phyloP scores from a whole-genome alignment of 2,888 invertebrate species.

The Ischnus inquisitorius region DNA sequence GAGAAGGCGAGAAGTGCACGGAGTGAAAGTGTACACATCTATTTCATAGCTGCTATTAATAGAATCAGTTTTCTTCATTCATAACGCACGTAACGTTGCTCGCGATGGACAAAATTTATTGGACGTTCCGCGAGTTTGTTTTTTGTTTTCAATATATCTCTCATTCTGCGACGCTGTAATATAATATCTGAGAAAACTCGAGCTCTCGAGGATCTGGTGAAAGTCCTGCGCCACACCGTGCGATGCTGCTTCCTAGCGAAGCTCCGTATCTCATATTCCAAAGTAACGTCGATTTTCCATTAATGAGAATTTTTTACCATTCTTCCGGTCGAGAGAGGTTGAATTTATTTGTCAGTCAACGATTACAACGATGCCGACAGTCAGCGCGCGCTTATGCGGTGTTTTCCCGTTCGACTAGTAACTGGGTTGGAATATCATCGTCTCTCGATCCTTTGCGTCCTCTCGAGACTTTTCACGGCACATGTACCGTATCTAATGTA shows the following conservation, averaged over 20 bases:
- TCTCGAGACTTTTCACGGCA: conserved; percentile 26
- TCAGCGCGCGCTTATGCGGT: conserved; percentile 57
- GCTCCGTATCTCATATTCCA: conserved; percentile 19
- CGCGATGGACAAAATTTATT: conserved; percentile 55
- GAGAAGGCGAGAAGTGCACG: background rate
- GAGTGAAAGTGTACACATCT: conserved; percentile 48
- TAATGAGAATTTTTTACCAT: conserved; percentile 50
- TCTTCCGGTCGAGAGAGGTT: conserved; percentile 9
- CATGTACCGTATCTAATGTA: conserved; percentile 49
- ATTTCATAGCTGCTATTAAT: conserved; percentile 23
- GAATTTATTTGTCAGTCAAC: conserved; percentile 62
- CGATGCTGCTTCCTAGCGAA: conserved; percentile 39
- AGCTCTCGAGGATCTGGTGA: conserved; percentile 55
- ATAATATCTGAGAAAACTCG: conserved; percentile 51
- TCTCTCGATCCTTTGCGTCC: conserved; percentile 53
- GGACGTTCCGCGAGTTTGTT: conserved; percentile 7
- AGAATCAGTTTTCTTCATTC: conserved; percentile 40
- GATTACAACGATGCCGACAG: no score
- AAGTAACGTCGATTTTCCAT: conserved; percentile 50
- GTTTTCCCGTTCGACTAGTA: conserved; percentile 38
- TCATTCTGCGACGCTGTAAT: conserved; percentile 28
- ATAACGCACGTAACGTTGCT: conserved; percentile 39
- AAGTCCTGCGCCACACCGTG: conserved; percentile 52
- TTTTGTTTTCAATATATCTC: conserved; percentile 20
- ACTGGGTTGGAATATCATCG: conserved; percentile 16